phyloP scores from a whole-genome alignment of 23 tunicate species.

The Diplosoma virens region DNA sequence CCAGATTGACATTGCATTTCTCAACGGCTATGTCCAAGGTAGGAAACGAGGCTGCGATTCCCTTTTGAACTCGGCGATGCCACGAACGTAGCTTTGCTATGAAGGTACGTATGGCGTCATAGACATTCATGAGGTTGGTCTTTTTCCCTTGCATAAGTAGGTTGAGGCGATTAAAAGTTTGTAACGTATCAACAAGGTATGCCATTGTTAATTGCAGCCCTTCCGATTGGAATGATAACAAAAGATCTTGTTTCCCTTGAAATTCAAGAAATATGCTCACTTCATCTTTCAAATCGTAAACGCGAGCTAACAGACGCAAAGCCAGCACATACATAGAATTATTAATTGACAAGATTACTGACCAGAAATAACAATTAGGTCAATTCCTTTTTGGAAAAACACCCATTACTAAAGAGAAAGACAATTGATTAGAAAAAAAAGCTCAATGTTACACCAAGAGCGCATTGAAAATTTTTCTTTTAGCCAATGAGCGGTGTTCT shows the following conservation, averaged over 20 bases:
- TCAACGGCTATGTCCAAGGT: constrained; percentile 7
- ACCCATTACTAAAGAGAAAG: too few species aligned
- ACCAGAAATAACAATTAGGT: too few species aligned
- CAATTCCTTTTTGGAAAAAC: too few species aligned
- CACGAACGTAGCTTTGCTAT: constrained; percentile 26
- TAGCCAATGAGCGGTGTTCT: too few species aligned
- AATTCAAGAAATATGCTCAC: neutral
- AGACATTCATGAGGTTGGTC: constrained; percentile 33
- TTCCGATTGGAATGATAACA: neutral
- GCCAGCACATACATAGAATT: too few species aligned
- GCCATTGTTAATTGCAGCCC: neutral
- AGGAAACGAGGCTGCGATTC: constrained; percentile 14
- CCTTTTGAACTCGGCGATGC: constrained; percentile 27
- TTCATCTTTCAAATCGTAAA: constrained; percentile 1
- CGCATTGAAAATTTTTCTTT: too few species aligned
- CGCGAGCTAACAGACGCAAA: constrained; percentile 16
- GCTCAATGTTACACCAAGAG: too few species aligned
- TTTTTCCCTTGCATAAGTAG: neutral
- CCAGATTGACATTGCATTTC: neutral
- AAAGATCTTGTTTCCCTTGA: neutral
- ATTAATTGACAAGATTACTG: too few species aligned
- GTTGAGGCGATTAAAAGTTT: neutral
- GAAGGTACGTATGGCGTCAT: constrained; percentile 33
- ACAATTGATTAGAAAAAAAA: too few species aligned
- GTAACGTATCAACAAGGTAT: neutral